Evolutionary conservation across 2,888 invertebrate species (phyloP).

Genomic region (Dioctria rufipes): DNA sequence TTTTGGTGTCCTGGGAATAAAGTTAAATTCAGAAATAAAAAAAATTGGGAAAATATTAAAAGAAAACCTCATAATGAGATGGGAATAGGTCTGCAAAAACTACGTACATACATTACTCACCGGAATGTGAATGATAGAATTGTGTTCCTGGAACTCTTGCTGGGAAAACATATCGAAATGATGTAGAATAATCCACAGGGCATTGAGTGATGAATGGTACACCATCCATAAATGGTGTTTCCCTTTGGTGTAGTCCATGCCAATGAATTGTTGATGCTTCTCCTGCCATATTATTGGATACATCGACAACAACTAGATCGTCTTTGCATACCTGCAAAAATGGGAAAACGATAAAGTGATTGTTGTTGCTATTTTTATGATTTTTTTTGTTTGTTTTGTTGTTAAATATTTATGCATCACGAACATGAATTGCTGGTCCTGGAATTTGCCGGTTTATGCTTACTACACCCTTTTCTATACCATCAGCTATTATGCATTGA

Average conservation of each 20-base stretch:
- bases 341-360: not conserved
- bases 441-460: conserved; percentile 72
- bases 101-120: conserved; percentile 64
- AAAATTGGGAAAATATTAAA: not conserved
- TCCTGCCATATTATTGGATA: conserved; percentile 81
- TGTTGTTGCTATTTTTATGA: too few species aligned
- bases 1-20: conserved; percentile 77
- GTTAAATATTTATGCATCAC: not conserved
- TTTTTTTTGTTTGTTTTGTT: not conserved
- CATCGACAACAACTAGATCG: conserved; percentile 84
- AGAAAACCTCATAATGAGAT: not conserved
- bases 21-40: not conserved
- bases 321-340: conserved; percentile 81
- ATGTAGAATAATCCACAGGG: conserved; percentile 80
- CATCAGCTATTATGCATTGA: conserved; percentile 73
- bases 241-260: conserved; percentile 87
- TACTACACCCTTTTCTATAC: conserved; percentile 70
- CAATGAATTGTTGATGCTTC: conserved; percentile 89
- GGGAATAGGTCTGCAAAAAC: not conserved
- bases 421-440: conserved; percentile 72
- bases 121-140: conserved; percentile 81
- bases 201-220: conserved; percentile 88
- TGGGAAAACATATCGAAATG: conserved; percentile 79
- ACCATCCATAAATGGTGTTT: conserved; percentile 87
- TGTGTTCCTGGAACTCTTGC: conserved; percentile 84